Evolutionary conservation across 2,888 invertebrate species (phyloP).

Genomic region (Drosophila subsilvestris): DNA sequence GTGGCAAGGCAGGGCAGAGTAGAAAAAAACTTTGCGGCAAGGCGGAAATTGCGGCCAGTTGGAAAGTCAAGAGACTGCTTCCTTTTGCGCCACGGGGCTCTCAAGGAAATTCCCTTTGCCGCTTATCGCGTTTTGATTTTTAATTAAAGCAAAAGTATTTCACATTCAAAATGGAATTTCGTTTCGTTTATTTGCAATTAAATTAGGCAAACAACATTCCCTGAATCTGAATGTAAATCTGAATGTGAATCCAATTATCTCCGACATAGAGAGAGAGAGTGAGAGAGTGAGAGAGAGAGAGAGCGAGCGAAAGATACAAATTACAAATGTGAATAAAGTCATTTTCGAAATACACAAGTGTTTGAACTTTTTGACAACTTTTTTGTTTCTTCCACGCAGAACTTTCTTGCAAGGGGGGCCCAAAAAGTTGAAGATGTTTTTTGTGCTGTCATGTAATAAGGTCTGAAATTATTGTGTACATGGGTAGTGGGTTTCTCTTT

Average conservation of each 20-base stretch:
- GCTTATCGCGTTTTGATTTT: constrained; percentile 76
- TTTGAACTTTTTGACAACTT: constrained; percentile 62
- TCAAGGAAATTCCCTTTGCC: constrained; percentile 37
- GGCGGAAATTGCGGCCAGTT: constrained; percentile 68
- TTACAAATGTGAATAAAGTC: constrained; percentile 70
- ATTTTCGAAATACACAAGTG: constrained; percentile 45
- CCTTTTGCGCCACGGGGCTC: background rate
- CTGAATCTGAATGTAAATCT: constrained; percentile 29
- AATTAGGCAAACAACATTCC: constrained; percentile 58
- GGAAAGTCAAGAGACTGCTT: constrained; percentile 60
- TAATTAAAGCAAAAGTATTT: constrained; percentile 73
- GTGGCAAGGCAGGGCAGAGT: constrained; percentile 25
- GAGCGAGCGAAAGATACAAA: constrained; percentile 44
- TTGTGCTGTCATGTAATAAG: constrained; percentile 34
- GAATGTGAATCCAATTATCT: constrained; percentile 64
- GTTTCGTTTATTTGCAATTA: constrained; percentile 59
- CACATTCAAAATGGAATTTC: constrained; percentile 58
- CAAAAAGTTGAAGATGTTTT: constrained; percentile 35
- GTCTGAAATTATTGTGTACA: constrained; percentile 24
- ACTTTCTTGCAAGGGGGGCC: background rate
- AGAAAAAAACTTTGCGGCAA: constrained; percentile 56
- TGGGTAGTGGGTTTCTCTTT: background rate
- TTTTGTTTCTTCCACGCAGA: constrained; percentile 34
- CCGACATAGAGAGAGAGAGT: background rate
- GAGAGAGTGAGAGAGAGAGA: too few species aligned